Percentiles rank a stretch among this genome's conserved stretches.
Evolutionary conservation across 2,797 vertebrate species (phyloP).

Genomic region (Neosilurus hyrtlii): DNA sequence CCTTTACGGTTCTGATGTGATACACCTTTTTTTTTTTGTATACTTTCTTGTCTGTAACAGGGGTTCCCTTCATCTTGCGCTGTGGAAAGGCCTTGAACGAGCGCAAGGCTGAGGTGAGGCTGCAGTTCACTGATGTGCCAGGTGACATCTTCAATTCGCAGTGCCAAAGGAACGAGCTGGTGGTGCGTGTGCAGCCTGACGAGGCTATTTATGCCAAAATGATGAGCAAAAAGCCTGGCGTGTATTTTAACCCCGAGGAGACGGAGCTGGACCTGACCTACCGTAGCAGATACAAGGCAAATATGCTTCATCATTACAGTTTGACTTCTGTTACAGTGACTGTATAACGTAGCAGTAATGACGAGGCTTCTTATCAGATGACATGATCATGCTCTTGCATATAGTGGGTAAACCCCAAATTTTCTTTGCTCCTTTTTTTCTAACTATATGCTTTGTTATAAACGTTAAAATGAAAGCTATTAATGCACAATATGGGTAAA

Average conservation of each 20-base stretch:
- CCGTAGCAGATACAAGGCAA: conserved; percentile 87
- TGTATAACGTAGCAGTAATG: background rate
- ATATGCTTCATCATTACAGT: background rate
- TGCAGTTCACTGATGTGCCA: conserved; percentile 89
- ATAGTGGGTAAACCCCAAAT: background rate
- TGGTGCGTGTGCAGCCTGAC: conserved; percentile 88
- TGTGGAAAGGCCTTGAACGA: conserved; percentile 94
- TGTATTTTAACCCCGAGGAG: conserved; percentile 88
- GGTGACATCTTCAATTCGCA: conserved; percentile 86
- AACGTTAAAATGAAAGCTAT: background rate
- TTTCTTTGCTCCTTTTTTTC: background rate
- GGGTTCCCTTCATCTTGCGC: conserved; percentile 88
- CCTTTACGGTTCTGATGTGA: background rate
- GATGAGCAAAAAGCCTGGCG: conserved; percentile 94
- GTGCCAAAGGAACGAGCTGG: conserved; percentile 87
- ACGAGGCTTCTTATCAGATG: background rate
- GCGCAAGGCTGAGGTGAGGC: conserved; percentile 89
- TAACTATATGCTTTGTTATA: background rate
- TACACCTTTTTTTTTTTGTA: background rate
- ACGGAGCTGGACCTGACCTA: conserved; percentile 93
- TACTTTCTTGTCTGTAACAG: conserved; percentile 58
- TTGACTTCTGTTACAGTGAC: background rate
- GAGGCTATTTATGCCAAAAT: conserved; percentile 92
- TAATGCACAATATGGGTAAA: background rate
- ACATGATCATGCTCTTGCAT: background rate